Evolutionary conservation across 2,113 vertebrate genomes (phyloP), one percentile per base, ranked within the genome.

Genomic region (Pseudorectes ferrugineus): DNA sequence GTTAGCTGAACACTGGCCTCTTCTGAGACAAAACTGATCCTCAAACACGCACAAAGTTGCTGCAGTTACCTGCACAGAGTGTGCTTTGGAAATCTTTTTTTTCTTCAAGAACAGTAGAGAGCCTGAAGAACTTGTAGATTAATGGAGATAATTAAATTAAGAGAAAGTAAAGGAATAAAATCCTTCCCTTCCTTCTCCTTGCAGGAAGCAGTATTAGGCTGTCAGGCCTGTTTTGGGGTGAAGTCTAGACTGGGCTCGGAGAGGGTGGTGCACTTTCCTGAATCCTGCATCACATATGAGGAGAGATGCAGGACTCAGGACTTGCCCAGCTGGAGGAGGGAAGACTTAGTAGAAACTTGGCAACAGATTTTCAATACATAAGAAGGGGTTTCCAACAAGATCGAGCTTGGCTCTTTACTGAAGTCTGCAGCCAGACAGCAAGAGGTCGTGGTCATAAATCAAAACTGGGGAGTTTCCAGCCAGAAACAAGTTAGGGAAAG

Each of bases 231-330:
- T 61, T 91, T 68, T 22, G 5, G 35, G 28, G 21, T 65, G n/a
- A 91, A 61, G 57, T 40, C 19, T n/a, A 51, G n/a, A 13, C 61
- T n/a, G 17, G 36, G 35, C 31, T 86, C 48, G 42, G 42, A 36
- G 18, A 57, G 17, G 9, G 35, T 31, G 11, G 18, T 79, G 40
- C 14, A 70, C 8, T 38, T 57, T 79, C 33, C 54, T 35, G 21
- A 81, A 61, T 59, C 29, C 49, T 76, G 36, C 2, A 6, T 33
- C 2, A 0, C 33, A 8, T 28, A 5, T 2, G 1, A 76, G 35
- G 28, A 72, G 31, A 61, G 42, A 63, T 33, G 58, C 28, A 36
- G 65, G 28, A 9, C 57, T 75, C 24, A 43, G n/a, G 26, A 24
- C 38, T 80, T 18, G 0, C 45, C 61, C 36, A 66, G 33, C 54